phyloP scores from a whole-genome alignment of 1,140 invertebrate species.

The Popillia japonica region DNA sequence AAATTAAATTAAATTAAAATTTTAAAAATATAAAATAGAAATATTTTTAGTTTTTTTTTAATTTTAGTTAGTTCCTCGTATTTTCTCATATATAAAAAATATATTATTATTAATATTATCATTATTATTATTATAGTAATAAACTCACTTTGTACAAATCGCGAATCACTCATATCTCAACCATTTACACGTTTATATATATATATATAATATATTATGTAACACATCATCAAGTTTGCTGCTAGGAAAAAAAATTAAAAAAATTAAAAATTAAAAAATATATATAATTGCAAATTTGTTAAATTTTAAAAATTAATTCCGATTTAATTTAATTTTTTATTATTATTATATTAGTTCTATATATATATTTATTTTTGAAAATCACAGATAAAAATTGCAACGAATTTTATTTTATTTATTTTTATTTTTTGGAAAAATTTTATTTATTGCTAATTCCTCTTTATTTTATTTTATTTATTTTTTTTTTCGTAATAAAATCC shows the following conservation, averaged over 20 bases:
- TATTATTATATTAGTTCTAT: conserved; percentile 11
- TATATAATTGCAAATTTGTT: background rate
- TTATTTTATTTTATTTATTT: background rate
- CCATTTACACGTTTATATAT: background rate
- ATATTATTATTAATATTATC: conserved; percentile 40
- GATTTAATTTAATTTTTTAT: background rate
- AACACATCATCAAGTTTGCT: background rate
- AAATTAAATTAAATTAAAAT: background rate
- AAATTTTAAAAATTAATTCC: background rate
- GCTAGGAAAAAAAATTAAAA: conserved; percentile 1
- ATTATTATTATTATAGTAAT: conserved; percentile 33
- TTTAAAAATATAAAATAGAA: conserved; percentile 3
- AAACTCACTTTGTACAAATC: conserved; percentile 20
- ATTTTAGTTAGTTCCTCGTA: conserved; percentile 18
- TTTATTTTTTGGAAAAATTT: conserved; percentile 2
- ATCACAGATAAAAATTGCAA: conserved; percentile 52
- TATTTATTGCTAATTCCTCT: background rate
- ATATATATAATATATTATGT: background rate
- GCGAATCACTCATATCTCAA: background rate
- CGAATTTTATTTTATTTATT: conserved; percentile 39
- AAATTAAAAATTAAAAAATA: background rate
- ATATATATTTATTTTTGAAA: conserved; percentile 32
- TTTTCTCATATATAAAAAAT: conserved; percentile 30
- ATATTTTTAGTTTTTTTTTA: background rate
- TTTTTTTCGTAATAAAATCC: background rate